Percentiles rank a stretch among this genome's conserved stretches.
phyloP scores from a whole-genome alignment of 2,888 invertebrate genomes.

The Shargacucullia verbasci region DNA sequence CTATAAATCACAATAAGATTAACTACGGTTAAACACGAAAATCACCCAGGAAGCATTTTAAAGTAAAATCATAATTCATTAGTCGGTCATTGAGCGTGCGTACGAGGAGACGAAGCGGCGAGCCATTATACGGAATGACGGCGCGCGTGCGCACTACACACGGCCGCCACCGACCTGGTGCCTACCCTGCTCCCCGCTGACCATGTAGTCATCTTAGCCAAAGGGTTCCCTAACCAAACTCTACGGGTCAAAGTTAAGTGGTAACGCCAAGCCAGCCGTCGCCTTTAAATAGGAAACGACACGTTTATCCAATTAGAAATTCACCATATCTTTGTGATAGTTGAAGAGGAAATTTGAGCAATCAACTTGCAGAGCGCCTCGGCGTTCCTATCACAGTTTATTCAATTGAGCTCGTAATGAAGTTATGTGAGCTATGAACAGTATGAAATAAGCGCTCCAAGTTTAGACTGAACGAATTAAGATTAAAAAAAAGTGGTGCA shows the following conservation, averaged over 20 bases:
- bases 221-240: constrained; percentile 63
- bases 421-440: constrained; percentile 85
- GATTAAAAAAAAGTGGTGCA: constrained; percentile 42
- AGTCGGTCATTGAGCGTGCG: constrained; percentile 80
- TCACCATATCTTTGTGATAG: constrained; percentile 90
- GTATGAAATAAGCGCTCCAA: constrained; percentile 72
- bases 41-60: constrained; percentile 81
- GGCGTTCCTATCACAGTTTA: constrained; percentile 88
- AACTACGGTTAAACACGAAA: constrained; percentile 69
- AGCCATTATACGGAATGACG: constrained; percentile 87
- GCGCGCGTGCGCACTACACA: constrained; percentile 81
- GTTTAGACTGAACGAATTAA: constrained; percentile 65
- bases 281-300: constrained; percentile 89
- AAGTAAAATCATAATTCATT: constrained; percentile 83
- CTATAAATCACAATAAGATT: constrained; percentile 67
- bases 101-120: constrained; percentile 68
- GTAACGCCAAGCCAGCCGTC: constrained; percentile 82
- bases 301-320: constrained; percentile 90
- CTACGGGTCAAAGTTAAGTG: constrained; percentile 75
- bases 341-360: constrained; percentile 89
- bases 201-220: constrained; percentile 44
- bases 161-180: constrained; percentile 59
- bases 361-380: constrained; percentile 88
- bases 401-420: constrained; percentile 89
- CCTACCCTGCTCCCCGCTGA: constrained; percentile 60